A percentile compares a stretch with the other conserved stretches of the same genome.
Conservation (phyloP, 2,113 vertebrate genomes). For the Sterrhoptilus dennistouni region DNA sequence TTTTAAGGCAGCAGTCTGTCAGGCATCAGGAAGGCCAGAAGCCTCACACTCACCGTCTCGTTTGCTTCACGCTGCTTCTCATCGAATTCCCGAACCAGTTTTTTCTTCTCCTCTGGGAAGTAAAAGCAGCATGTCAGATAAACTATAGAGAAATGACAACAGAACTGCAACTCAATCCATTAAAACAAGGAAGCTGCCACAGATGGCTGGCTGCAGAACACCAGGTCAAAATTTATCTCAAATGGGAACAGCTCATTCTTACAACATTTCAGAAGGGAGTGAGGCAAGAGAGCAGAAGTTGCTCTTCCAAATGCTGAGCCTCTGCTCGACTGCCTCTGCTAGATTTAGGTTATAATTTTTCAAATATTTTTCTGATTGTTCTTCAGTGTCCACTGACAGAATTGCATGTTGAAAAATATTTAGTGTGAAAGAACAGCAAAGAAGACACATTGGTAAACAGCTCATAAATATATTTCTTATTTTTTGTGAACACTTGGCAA, state of each 20-base stretch:
- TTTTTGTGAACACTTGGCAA: neutral
- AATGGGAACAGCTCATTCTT: neutral
- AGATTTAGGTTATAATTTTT: neutral
- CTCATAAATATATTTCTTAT: neutral
- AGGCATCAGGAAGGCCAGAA: neutral
- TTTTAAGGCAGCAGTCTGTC: neutral
- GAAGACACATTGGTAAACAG: neutral
- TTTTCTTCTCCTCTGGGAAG: slow-evolving; percentile 91
- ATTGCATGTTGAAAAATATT: neutral
- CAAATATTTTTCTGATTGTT: neutral
- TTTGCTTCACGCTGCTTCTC: slow-evolving; percentile 90
- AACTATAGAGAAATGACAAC: neutral
- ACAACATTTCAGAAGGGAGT: neutral
- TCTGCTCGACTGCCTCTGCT: neutral
- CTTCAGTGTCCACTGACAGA: neutral
- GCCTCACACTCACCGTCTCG: slow-evolving; percentile 82
- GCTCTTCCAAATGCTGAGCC: neutral
- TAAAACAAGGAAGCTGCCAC: neutral
- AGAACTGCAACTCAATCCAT: neutral
- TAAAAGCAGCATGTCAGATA: neutral
- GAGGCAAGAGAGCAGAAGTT: neutral
- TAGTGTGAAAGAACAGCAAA: neutral
- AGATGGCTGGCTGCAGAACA: neutral
- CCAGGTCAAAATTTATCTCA: neutral
- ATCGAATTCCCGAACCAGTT: slow-evolving; percentile 87